Conservation (phyloP, 1,140 invertebrate genomes). For the Triops longicaudatus region DNA sequence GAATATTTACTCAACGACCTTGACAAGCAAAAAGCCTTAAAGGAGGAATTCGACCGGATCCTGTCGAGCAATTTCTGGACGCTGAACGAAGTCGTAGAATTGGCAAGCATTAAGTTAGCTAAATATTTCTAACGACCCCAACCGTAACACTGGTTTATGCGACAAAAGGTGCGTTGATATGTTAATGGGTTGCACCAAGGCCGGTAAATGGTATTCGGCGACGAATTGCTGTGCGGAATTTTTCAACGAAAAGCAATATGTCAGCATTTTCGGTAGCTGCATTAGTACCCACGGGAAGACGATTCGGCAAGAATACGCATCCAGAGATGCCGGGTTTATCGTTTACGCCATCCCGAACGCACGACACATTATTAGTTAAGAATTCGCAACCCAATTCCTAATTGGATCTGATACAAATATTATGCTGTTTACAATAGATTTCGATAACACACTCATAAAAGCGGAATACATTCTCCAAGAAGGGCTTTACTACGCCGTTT, state of each 20-base stretch:
- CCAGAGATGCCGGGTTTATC: slow-evolving; percentile 13
- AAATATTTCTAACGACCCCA: background rate
- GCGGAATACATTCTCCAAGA: background rate
- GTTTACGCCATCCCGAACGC: slow-evolving; percentile 16
- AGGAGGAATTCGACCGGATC: background rate
- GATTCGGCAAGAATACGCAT: background rate
- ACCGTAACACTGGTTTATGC: background rate
- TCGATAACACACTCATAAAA: background rate
- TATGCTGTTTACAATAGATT: background rate
- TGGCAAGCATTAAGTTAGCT: slow-evolving; percentile 16
- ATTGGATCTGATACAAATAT: too few relatives aligned
- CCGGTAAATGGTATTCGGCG: background rate
- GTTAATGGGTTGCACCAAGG: slow-evolving; percentile 12
- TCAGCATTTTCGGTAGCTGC: background rate
- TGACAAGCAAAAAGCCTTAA: background rate
- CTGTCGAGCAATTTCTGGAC: background rate
- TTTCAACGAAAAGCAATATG: background rate
- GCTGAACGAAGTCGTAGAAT: slow-evolving; percentile 11
- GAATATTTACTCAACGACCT: background rate
- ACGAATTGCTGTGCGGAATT: slow-evolving; percentile 20
- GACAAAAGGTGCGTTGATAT: slow-evolving; percentile 16
- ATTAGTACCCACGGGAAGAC: background rate
- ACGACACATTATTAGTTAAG: background rate
- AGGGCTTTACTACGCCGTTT: background rate
- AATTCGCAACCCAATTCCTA: too few relatives aligned